Evolutionary conservation across 2,113 vertebrate genomes (phyloP), one percentile per base, ranked within the genome.

Genomic region (Sinocyclocheilus anshuiensis): DNA sequence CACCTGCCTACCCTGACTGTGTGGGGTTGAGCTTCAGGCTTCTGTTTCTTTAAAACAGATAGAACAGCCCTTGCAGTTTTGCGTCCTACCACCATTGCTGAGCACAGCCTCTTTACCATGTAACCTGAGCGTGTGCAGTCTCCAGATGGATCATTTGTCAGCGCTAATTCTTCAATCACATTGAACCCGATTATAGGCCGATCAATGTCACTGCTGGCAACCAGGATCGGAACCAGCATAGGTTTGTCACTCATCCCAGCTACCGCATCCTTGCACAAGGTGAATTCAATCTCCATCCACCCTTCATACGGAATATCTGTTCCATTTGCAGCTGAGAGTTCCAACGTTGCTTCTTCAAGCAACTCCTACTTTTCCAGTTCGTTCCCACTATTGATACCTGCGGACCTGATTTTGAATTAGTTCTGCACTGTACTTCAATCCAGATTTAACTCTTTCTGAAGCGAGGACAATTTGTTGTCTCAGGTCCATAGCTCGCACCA

Each of bases 351-450:
- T 3, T 86, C 78, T 0, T 67, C 48, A 48, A 81, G 77, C 48
- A 86, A 15, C 22, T 86, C 78, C 7, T 13, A 8, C 50, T 22
- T 2, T 61, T 61, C 20, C 22, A 61, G 57, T 61, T 61, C 8
- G 22, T n/a, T 61, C 57, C 57, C 85, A 81, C 55, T 63, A 45
- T 63, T n/a, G 45, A 86, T 11, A 86, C 76, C 33, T 86, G 85
- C 71, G 65, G 74, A 13, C 84, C 71, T 88, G 86, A 12, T 83
- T 87, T 65, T 89, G 86, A 9, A 86, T 81, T 10, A 86, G 79
- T 22, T 85, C 85, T 39, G 48, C 0, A 61, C 48, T 83, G 2
- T 85, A 90, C 33, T 83, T 89, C 8, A 90, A 45, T 4, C 86
- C 88, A 39, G 55, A 48, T 6, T 82, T 53, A 13, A 42, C 84